Evolutionary conservation across 2,888 invertebrate species (phyloP), one percentile per base, ranked within the genome.

Genomic region (Cheilosia vulpina): DNA sequence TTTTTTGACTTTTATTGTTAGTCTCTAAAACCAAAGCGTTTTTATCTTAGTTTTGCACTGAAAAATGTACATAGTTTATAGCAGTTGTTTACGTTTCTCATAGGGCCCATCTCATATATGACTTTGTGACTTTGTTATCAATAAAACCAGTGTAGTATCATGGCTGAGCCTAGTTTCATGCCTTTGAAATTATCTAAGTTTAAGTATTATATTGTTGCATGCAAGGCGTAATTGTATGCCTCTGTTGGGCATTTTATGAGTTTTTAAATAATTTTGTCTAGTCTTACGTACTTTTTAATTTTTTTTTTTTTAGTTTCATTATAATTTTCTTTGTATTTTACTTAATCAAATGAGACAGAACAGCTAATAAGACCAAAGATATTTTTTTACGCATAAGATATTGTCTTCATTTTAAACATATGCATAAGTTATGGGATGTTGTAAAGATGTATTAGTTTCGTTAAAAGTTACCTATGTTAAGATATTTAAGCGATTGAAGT

Each of bases 341-440:
- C 38, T 65, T 43, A 69, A 57, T 66, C 43, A 57, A 65, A 72
- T 53, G 75, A 69, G 63, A 75, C 76, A 66, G 47, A 80, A 72
- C 85, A 85, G 85, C 85, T 85, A 85, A 72, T 72, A 41, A 57
- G 47, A 85, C 85, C 85, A 85, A 85, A 85, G 85, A 84, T 66
- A 75, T 53, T 34, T 69, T 57, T 62, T 72, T 47, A 72, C 31
- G 53, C 17, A 50, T 43, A 50, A 52, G 38, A 21, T 13, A 72
- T 60, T 73, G 60, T 73, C 75, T 81, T 76, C 45, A 47, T 75
- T 81, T 62, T 60, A 24, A 45, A 73, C 27, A 76, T 57, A 47
- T 17, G 19, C 47, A 34, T 34, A 24, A 57, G 19, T 57, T 57
- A 38, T 72, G 60, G 45, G 69, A 43, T 21, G 50, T 68, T 63